Evolutionary conservation across 2,888 invertebrate species (phyloP), one percentile per base, ranked within the genome.

Genomic region (Pristionchus japonicus): DNA sequence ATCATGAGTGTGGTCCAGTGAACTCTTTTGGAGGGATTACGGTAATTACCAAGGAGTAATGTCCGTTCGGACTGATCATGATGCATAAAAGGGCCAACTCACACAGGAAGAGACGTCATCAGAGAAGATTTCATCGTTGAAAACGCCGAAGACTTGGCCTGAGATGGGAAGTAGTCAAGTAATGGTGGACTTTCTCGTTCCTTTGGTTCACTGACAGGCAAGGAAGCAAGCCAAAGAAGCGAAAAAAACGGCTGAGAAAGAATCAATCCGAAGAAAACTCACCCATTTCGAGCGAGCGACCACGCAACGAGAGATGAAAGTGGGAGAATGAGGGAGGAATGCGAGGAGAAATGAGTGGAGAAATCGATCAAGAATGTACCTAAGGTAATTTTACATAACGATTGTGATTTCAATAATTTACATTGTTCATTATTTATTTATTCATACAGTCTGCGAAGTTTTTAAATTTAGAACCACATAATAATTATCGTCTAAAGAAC

Each of bases 71-170:
- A 47, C 47, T 47, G 47, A 47, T 13, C 6, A 47, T 47, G 9
- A 9, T 47, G 47, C 52, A 52, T n/a, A n/a, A n/a, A n/a, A n/a
- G n/a, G n/a, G n/a, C n/a, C n/a, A 70, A 70, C 74, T 37, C 23
- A 74, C 74, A 40, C 74, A 23, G 40, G 74, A 74, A 4, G 74
- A 74, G 74, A 17, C 17, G 9, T 40, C 74, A 40, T 74, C 70
- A 34, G 70, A 20, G 40, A 74, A 74, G 74, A 74, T 74, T 23
- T 74, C 40, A 23, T 74, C 74, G n/a, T 37, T 40, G 37, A 74
- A 23, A 6, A 74, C 74, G 31, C 20, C 74, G 74, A 74, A 74
- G 74, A 74, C 74, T 74, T 74, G 74, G 20, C 74, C 74, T 74
- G 3, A 70, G 17, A 3, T 70, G 37, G 37, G 3, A 11, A 70